Evolutionary conservation across 2,888 invertebrate genomes (phyloP).

Genomic region (Calameuta pallipes): DNA sequence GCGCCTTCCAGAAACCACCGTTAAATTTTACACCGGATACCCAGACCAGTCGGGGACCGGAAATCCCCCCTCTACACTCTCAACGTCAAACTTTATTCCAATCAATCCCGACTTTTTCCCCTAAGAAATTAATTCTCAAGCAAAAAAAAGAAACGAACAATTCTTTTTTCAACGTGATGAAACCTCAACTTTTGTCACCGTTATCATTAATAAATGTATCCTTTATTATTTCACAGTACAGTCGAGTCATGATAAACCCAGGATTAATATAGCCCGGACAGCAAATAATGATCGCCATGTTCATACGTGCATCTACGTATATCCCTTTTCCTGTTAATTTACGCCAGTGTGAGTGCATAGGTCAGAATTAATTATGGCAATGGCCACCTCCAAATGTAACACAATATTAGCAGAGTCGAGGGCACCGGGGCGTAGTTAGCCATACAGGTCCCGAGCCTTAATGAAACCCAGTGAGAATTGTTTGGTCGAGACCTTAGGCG

Average conservation of each 20-base stretch:
- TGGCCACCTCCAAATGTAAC: not conserved
- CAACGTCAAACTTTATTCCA: not conserved
- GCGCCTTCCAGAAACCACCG: not conserved
- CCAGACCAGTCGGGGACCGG: not conserved
- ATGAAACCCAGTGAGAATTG: not conserved
- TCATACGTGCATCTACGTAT: not conserved
- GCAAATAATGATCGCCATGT: not conserved
- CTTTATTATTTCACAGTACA: not conserved
- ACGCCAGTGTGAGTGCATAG: not conserved
- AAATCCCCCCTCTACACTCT: no score
- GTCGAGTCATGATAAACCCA: not conserved
- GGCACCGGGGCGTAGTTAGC: not conserved
- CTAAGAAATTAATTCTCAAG: not conserved
- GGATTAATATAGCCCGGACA: not conserved
- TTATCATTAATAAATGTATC: not conserved
- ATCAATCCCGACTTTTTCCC: not conserved
- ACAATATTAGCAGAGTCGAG: not conserved
- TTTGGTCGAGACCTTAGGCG: not conserved
- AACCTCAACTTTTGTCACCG: not conserved
- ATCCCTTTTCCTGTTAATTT: not conserved
- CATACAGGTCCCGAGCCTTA: not conserved
- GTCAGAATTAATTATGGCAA: not conserved
- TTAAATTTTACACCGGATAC: not conserved
- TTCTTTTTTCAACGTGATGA: not conserved
- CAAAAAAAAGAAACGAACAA: not conserved